Base-by-base conservation (phyloP, 2,888 invertebrate species). In the Ligdia adustata region DNA sequence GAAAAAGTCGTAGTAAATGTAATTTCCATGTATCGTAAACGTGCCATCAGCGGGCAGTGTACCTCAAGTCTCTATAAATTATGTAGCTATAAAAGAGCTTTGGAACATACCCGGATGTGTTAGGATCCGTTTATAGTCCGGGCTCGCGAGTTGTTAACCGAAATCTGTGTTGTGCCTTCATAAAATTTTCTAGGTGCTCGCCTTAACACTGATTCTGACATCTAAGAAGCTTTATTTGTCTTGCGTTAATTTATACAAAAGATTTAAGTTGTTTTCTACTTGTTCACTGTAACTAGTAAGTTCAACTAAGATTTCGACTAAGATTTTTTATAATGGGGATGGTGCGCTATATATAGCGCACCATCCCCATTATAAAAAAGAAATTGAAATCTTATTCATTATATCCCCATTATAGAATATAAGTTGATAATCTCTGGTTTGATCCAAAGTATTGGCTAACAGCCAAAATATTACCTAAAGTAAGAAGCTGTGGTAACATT, bases 71-170 rank as follows among this genome's bases (percentile, higher is more conserved):
- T 64, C 26, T 57, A 66, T 82, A 82, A 86, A 83, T 82, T 84
- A 82, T 83, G 76, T 79, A 74, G 77, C 76, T 77, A 83, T 86
- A 86, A 87, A 87, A 78, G 66, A 69, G 64, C 66, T 69, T 72
- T 69, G 75, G 72, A 79, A 79, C 78, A 76, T 80, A 77, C 79
- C 70, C 76, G 74, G 75, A 79, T 75, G 72, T 80, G 83, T 82
- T 74, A 73, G 80, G 75, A 78, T 72, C 67, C 81, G 73, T 87
- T 86, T 86, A 86, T 86, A 82, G 80, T 79, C 71, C 66, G 50
- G 55, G 66, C 69, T 73, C 70, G 74, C 79, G 75, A 76, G 81
- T 74, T 73, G 72, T 66, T 70, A 64, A 61, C 70, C 72, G 64
- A 72, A 77, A 78, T 76, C 75, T 75, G 67, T 64, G 66, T 64